A percentile compares a stretch with the other conserved stretches of the same genome.
phyloP scores from a whole-genome alignment of 2,797 vertebrate species.

The Zonotrichia albicollis region DNA sequence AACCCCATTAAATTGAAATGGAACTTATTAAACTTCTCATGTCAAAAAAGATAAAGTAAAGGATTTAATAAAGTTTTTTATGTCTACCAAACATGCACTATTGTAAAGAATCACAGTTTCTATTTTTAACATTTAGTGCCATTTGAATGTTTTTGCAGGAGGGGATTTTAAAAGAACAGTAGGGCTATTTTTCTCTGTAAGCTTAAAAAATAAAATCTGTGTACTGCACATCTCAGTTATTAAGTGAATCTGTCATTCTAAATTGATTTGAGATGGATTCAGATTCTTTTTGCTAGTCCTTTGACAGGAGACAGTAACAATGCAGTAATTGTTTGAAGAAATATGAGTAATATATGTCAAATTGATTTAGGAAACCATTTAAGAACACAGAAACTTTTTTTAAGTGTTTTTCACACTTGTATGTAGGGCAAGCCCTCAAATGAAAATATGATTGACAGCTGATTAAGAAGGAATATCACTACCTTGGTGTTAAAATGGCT shows the following conservation, averaged over 20 bases:
- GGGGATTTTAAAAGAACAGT: slow-evolving; percentile 45
- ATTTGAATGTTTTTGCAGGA: slow-evolving; percentile 16
- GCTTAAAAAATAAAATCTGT: slow-evolving; percentile 67
- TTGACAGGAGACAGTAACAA: slow-evolving; percentile 62
- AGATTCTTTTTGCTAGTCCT: slow-evolving; percentile 36
- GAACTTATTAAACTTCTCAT: slow-evolving; percentile 29
- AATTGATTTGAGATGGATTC: slow-evolving; percentile 48
- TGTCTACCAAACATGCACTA: slow-evolving; percentile 24
- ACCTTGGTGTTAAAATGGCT: not conserved
- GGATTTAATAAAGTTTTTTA: slow-evolving; percentile 41
- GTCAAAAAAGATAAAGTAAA: slow-evolving; percentile 38
- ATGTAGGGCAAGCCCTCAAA: not conserved
- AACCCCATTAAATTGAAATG: not conserved
- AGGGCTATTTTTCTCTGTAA: slow-evolving; percentile 59
- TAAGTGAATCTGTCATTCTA: slow-evolving; percentile 55
- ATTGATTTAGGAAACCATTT: slow-evolving; percentile 46
- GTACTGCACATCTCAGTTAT: slow-evolving; percentile 24
- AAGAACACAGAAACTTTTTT: not conserved
- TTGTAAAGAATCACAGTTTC: slow-evolving; percentile 59
- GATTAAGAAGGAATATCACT: not conserved
- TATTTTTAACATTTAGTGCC: slow-evolving; percentile 28
- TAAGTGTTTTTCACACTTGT: not conserved
- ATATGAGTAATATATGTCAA: not conserved
- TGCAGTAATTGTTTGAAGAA: slow-evolving; percentile 54
- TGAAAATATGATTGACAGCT: slow-evolving; percentile 19